These are phyloP conservation scores for Xylocampa areola DNA, from an alignment of 2,888 invertebrate species.

Conservation along the genomic window DNA sequence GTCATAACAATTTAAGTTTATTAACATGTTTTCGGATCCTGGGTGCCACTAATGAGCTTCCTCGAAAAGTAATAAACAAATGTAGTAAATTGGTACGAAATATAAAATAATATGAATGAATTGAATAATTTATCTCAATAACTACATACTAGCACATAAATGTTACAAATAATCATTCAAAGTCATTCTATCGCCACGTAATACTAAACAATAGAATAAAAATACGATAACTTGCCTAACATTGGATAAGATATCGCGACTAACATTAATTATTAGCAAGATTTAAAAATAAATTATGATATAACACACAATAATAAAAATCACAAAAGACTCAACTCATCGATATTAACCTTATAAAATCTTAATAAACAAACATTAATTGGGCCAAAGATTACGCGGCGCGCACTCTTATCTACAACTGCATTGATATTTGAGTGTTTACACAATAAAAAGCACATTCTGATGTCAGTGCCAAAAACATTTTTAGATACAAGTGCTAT, in stretches of 20 bases:
- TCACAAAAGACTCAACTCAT: slow-evolving; percentile 11
- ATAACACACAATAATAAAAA: slow-evolving; percentile 24
- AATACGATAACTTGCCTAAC: slow-evolving; percentile 38
- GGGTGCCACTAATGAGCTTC: not conserved
- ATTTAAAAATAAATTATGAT: slow-evolving; percentile 30
- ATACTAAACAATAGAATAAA: slow-evolving; percentile 5
- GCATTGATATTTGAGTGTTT: slow-evolving; percentile 57
- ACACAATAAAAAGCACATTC: slow-evolving; percentile 49
- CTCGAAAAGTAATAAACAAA: too few relatives aligned
- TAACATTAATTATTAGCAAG: slow-evolving; percentile 17
- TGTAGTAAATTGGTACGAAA: too few relatives aligned
- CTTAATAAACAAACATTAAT: slow-evolving; percentile 56
- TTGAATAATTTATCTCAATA: slow-evolving; percentile 34
- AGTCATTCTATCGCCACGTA: slow-evolving; percentile 22
- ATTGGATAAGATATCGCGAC: slow-evolving; percentile 32
- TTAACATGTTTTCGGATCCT: not conserved
- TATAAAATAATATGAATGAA: too few relatives aligned
- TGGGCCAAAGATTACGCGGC: slow-evolving; percentile 55
- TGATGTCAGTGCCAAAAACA: slow-evolving; percentile 55
- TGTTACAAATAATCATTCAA: slow-evolving; percentile 9
- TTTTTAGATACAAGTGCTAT: slow-evolving; percentile 24
- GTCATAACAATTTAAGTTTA: not conserved
- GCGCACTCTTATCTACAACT: slow-evolving; percentile 52
- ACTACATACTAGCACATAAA: slow-evolving; percentile 5
- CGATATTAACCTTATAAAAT: slow-evolving; percentile 54